Conservation (phyloP, 2,113 vertebrate genomes). For the Aegithalos caudatus region DNA sequence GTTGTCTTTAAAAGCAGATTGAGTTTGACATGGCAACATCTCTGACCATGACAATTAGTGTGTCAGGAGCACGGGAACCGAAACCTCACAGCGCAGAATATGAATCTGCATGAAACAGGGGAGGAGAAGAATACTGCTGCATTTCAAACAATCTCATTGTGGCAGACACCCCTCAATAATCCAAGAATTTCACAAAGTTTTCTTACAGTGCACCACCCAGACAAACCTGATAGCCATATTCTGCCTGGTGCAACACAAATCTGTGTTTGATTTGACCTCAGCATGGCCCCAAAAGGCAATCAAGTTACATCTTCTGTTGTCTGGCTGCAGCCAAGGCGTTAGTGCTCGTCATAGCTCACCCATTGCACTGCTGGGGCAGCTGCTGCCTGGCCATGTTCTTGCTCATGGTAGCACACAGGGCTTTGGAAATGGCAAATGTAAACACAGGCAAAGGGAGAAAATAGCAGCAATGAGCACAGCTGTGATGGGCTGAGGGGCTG, state of each 20-base stretch:
- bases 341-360: background rate
- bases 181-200: background rate
- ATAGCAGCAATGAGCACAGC: background rate
- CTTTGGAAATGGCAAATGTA: background rate
- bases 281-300: background rate
- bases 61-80: background rate
- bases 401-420: background rate
- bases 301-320: background rate
- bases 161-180: background rate
- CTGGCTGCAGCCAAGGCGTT: background rate
- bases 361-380: background rate
- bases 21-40: background rate
- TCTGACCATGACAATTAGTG: background rate
- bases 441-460: background rate
- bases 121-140: background rate
- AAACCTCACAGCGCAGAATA: background rate
- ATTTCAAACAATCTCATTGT: background rate
- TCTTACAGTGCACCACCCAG: background rate
- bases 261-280: background rate
- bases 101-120: background rate
- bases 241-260: background rate
- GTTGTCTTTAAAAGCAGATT: background rate
- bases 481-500: background rate
- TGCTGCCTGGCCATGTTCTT: background rate
- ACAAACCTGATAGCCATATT: background rate